These are phyloP conservation scores for Cordylochernes scorpioides DNA, from an alignment of 2,888 invertebrate genomes.

Conservation along the genomic window DNA sequence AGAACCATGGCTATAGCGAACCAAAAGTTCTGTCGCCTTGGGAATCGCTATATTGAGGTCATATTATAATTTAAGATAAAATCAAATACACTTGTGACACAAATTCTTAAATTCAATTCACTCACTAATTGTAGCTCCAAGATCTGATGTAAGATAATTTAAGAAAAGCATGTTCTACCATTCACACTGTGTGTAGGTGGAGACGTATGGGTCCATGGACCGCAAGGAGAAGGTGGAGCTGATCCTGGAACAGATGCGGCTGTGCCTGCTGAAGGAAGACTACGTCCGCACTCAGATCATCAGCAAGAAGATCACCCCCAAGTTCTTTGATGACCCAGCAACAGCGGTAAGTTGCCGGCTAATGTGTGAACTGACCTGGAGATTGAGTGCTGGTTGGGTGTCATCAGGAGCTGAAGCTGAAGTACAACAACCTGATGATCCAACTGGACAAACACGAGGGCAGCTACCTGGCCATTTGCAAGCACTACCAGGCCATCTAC, in stretches of 20 bases:
- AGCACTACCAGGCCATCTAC: conserved; percentile 77
- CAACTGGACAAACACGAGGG: conserved; percentile 80
- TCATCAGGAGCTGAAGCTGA: conserved; percentile 35
- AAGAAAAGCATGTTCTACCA: too few species aligned
- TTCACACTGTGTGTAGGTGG: too few species aligned
- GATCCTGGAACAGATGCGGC: conserved; percentile 90
- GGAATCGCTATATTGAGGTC: too few species aligned
- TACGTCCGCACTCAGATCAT: conserved; percentile 93
- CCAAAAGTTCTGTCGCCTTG: too few species aligned
- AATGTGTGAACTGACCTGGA: too few species aligned
- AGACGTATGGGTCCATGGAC: conserved; percentile 98
- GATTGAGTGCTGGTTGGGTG: too few species aligned
- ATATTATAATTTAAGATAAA: too few species aligned
- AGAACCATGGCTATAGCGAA: too few species aligned
- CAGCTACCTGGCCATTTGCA: conserved; percentile 71
- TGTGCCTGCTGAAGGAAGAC: conserved; percentile 81
- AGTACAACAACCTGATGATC: conserved; percentile 62
- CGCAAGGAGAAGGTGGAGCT: conserved; percentile 82
- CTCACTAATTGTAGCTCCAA: too few species aligned
- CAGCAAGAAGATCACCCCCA: conserved; percentile 87
- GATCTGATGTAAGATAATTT: too few species aligned
- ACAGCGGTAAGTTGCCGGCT: conserved; percentile 32
- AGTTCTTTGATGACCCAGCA: conserved; percentile 73
- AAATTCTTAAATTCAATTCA: too few species aligned
- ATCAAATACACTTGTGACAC: too few species aligned